Evolutionary conservation across 2,797 vertebrate genomes (phyloP).

Genomic region (Sandelia bainsii): DNA sequence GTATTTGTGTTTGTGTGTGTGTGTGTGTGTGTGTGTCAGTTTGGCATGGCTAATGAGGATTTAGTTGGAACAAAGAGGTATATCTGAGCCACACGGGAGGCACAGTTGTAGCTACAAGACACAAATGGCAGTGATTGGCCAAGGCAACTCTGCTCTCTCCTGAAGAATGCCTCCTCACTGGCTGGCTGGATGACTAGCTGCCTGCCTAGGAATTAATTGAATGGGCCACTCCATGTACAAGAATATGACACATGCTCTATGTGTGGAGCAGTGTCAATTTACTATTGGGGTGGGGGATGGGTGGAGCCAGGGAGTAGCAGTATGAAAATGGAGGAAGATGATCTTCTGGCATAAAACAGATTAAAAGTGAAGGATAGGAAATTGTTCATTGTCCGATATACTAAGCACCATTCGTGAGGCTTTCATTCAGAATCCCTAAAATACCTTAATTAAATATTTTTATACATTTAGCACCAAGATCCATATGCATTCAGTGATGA

Average conservation of each 20-base stretch:
- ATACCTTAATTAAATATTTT: too few species aligned
- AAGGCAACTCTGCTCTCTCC: slow-evolving; percentile 37
- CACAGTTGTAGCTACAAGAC: slow-evolving; percentile 35
- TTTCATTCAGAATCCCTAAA: too few species aligned
- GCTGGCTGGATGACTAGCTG: slow-evolving; percentile 42
- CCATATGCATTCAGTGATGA: neutral
- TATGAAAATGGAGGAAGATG: slow-evolving; percentile 47
- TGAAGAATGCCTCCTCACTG: slow-evolving; percentile 57
- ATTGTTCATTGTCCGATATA: slow-evolving; percentile 2
- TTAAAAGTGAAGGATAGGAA: slow-evolving; percentile 46
- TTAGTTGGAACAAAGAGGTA: slow-evolving; percentile 65
- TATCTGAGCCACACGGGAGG: slow-evolving; percentile 41
- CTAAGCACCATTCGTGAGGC: neutral
- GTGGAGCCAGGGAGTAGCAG: slow-evolving; percentile 23
- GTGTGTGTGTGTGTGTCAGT: slow-evolving; percentile 38
- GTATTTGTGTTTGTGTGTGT: slow-evolving; percentile 13
- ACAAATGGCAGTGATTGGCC: slow-evolving; percentile 31
- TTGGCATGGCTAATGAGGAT: slow-evolving; percentile 64
- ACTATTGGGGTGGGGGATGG: slow-evolving; percentile 44
- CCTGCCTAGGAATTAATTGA: slow-evolving; percentile 67
- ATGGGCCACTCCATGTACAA: slow-evolving; percentile 59
- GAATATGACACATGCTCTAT: slow-evolving; percentile 66
- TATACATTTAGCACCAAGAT: too few species aligned
- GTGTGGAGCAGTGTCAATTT: slow-evolving; percentile 70
- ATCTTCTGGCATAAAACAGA: slow-evolving; percentile 40